Percentiles rank a stretch among this genome's conserved stretches.
Conservation (phyloP, 2,113 vertebrate genomes). For the Penelope pileata region DNA sequence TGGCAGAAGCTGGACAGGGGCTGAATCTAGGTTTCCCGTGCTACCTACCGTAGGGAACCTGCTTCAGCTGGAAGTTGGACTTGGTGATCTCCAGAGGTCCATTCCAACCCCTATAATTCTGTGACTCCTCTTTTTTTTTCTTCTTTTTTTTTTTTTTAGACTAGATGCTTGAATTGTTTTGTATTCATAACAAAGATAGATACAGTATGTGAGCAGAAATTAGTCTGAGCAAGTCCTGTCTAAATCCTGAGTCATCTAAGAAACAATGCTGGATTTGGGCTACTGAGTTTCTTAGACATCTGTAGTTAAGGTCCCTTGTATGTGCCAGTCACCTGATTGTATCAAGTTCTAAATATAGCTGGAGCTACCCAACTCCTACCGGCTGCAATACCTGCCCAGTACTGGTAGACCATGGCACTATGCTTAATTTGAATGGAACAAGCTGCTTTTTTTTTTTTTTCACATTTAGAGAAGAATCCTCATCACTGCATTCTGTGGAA, state of each 20-base stretch:
- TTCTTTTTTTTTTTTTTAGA: no score
- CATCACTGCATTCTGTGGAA: accelerated
- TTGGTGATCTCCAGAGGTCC: no score
- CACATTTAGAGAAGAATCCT: background rate
- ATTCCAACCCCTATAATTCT: no score
- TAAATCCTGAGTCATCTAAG: background rate
- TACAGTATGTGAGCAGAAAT: background rate
- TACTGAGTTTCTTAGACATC: background rate
- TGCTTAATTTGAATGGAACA: background rate
- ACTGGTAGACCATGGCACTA: background rate
- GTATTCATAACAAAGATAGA: background rate
- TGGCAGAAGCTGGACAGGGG: background rate
- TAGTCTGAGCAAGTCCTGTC: background rate
- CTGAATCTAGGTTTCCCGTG: background rate
- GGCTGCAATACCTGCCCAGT: background rate
- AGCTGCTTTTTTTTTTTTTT: background rate
- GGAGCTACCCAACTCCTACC: background rate
- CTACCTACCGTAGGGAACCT: no score
- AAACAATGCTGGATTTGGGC: background rate
- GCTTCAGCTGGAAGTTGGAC: no score
- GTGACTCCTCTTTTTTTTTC: no score
- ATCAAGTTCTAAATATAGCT: background rate
- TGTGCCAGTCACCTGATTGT: background rate
- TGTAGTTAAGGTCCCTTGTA: background rate
- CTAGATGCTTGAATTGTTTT: background rate